Base-by-base conservation (phyloP, 2,888 invertebrate species). In the Thyatira batis region DNA sequence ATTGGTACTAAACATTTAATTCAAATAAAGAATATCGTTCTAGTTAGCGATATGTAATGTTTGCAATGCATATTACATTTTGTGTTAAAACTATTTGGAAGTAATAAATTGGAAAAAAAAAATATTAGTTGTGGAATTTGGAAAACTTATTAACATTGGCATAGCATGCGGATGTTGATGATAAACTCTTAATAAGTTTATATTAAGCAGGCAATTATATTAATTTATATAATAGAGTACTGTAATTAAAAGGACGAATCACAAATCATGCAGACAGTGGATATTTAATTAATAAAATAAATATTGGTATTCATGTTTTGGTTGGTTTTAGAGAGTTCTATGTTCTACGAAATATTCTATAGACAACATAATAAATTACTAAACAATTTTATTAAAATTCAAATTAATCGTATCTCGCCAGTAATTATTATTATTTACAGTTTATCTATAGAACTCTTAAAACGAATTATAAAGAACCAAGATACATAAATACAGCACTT, bases 251-350 rank as follows among this genome's bases (percentile, higher is more conserved):
- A 51, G 25, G 44, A 54, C 54, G 52, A 46, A 48, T 57, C 55
- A 68, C 60, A 56, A 60, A 52, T 48, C 71, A 68, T 68, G 69
- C 68, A 70, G 50, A 58, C 57, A 13, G 54, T 54, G 58, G 58
- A 63, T 63, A 67, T 50, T 57, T 53, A 63, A 44, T n/a, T 23
- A 23, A 23, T 8, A 45, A 27, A 13, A 6, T 27, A 25, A 28
- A 45, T 23, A 6, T 23, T 8, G 13, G 13, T 1, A 45, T 23
- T 11, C n/a, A 45, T 17, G n/a, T 30, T 28, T 30, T 17, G 17
- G 4, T 11, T 39, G 8, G 39, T 1, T 39, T 39, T 39, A 17
- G 17, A 39, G 39, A 39, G 39, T 39, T 39, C 39, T 33, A 39
- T 8, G 13, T n/a, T 39, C 8, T 17, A n/a, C n/a, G n/a, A n/a